A percentile compares a stretch with the other conserved stretches of the same genome.
These are phyloP conservation scores for Caenorhabditis japonica DNA, from an alignment of 2,888 invertebrate species.

Conservation along the genomic window DNA sequence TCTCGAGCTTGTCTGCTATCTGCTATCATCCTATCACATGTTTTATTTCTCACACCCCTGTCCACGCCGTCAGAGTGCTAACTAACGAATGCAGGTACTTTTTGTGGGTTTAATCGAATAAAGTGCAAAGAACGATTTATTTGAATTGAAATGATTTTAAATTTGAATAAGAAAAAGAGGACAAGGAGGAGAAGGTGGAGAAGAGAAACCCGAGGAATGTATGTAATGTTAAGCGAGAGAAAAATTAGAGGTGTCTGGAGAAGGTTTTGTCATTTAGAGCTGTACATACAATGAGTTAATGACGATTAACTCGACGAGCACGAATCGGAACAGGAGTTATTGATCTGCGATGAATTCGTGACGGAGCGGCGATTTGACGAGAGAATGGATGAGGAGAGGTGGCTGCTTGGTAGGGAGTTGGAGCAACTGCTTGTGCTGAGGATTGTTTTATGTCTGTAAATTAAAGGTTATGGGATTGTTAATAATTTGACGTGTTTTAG, in stretches of 20 bases:
- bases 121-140: neutral
- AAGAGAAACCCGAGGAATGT: slow-evolving; percentile 38
- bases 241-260: slow-evolving; percentile 11
- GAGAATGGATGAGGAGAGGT: slow-evolving; percentile 51
- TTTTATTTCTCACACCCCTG: slow-evolving; percentile 3
- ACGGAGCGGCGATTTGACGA: slow-evolving; percentile 48
- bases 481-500: neutral
- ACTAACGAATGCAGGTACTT: too few relatives aligned
- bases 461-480: neutral
- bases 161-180: neutral
- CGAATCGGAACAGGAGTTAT: slow-evolving; percentile 48
- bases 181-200: slow-evolving; percentile 5
- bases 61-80: slow-evolving; percentile 6
- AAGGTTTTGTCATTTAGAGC: too few relatives aligned
- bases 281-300: slow-evolving; percentile 11
- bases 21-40: slow-evolving; percentile 16
- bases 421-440: slow-evolving; percentile 49
- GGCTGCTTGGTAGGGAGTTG: slow-evolving; percentile 40
- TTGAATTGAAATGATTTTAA: neutral
- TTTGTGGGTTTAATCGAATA: neutral
- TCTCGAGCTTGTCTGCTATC: slow-evolving; percentile 11
- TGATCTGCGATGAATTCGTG: slow-evolving; percentile 39
- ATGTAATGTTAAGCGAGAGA: slow-evolving; percentile 19
- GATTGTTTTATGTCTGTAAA: slow-evolving; percentile 42
- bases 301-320: slow-evolving; percentile 37